Evolutionary conservation across 2,888 invertebrate species (phyloP), one percentile per base, ranked within the genome.

Genomic region (Dilophus febrilis): DNA sequence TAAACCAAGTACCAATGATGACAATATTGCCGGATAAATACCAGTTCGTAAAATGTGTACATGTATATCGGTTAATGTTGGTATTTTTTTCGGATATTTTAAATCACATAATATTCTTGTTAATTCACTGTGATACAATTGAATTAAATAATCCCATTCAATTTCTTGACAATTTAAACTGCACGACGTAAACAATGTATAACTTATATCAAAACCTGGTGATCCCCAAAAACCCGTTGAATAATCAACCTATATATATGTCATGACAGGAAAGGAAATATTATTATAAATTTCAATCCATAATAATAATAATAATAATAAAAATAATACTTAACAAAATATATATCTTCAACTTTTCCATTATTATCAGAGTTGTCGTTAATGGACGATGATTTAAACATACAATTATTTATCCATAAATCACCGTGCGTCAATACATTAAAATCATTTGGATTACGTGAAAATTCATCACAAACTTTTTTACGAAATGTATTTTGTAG

Each of bases 351-450:
- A 22, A 17, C 10, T 8, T 39, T 16, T 10, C 18, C 19, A 26
- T 35, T 29, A 7, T 22, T 8, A 12, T 33, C 39, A n/a, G n/a
- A n/a, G n/a, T n/a, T n/a, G n/a, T n/a, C 5, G 14, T 4, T 5
- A 14, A 6, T 6, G 14, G 14, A 33, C 7, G 17, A 4, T 4
- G 6, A 11, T 26, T 29, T 34, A 12, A 39, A 39, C 34, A 39
- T 34, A 18, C 34, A 34, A 28, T 39, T 39, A n/a, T 35, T 39
- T 8, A 27, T 26, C 39, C 39, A 39, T 35, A 39, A 33, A 34
- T 39, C 39, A 11, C 39, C 39, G 29, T 39, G 39, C 4, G 18
- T 13, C 10, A 39, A 11, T 5, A 39, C 39, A 39, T 39, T 39
- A 3, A 39, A 27, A 13, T 19, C 18, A 17, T 35, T 28, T 2